These are phyloP conservation scores for Pantherophis alleghaniensis DNA, from an alignment of 2,797 vertebrate species.

Conservation along the genomic window DNA sequence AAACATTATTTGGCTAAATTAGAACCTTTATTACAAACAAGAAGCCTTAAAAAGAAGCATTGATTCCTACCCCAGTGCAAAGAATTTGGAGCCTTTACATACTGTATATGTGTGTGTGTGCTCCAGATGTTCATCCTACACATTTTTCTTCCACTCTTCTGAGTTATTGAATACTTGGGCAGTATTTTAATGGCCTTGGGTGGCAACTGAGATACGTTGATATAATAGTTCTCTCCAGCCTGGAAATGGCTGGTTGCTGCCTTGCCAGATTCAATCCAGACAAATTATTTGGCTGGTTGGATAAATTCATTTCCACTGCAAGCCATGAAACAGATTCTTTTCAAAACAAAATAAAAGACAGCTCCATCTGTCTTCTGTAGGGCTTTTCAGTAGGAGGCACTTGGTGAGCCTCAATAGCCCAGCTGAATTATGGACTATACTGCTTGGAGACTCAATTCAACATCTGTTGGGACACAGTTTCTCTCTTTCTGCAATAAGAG, in stretches of 20 bases:
- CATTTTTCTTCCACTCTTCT: not conserved
- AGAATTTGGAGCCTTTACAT: not conserved
- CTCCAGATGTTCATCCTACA: not conserved
- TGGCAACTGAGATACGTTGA: not conserved
- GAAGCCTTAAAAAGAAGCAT: not conserved
- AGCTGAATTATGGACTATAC: not conserved
- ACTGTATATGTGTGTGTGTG: not conserved
- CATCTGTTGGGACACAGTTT: not conserved
- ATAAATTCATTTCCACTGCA: not conserved
- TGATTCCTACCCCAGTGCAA: not conserved
- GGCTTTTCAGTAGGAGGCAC: not conserved
- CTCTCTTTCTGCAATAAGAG: not conserved
- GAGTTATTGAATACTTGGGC: not conserved
- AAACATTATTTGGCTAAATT: not conserved
- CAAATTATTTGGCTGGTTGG: not conserved
- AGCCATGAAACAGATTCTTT: not conserved
- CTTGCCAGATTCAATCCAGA: not conserved
- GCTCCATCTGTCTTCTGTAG: not conserved
- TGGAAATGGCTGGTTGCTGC: not conserved
- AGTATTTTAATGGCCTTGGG: not conserved
- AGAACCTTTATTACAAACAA: not conserved
- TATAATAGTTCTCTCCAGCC: not conserved
- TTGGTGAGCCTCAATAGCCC: not conserved
- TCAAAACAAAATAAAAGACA: not conserved
- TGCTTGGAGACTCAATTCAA: not conserved